Base-by-base conservation (phyloP, 2,113 vertebrate genomes). In the Corvus hawaiiensis region DNA sequence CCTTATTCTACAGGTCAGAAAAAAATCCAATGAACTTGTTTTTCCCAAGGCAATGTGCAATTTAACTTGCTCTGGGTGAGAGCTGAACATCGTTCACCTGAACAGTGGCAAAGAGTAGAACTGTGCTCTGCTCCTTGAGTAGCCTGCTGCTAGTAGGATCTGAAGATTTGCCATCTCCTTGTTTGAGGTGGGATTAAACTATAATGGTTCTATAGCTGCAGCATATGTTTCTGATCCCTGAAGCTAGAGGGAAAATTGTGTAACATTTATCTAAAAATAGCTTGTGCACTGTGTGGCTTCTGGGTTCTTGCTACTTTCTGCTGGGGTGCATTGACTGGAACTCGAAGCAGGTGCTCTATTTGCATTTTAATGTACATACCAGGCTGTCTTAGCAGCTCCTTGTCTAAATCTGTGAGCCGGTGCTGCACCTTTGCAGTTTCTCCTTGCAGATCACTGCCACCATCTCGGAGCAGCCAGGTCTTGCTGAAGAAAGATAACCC, bases 161-260 rank as follows among this genome's bases (percentile, higher is more conserved):
- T 77, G 85, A 59, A 63, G 66, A 19, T 52, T 37, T 72, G n/a
- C 46, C 21, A 24, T 68, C 44, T 41, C 63, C 35, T 44, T 67
- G 39, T 83, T 72, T 77, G 49, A 52, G 71, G 33, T 44, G 23
- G 80, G 68, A 54, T 86, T 91, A 88, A 90, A 32, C 43, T 44
- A 39, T 48, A 80, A 37, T 11, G 56, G 48, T 55, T 59, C 35
- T 81, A 26, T 82, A 81, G 66, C 85, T 94, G 80, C 69, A 92
- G 91, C 86, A 81, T 90, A 3, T 95, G 94, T 91, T 97, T 96
- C 90, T 94, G 83, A 93, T 96, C 76, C 62, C 2, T 27, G 73
- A 28, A 87, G 41, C 85, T 41, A 35, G 64, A 49, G 49, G 76
- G 59, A 64, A 94, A 80, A 89, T 72, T 67, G 66, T 78, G 4